Conservation (phyloP, 2,797 vertebrate genomes). For the Peromyscus melanophrys region DNA sequence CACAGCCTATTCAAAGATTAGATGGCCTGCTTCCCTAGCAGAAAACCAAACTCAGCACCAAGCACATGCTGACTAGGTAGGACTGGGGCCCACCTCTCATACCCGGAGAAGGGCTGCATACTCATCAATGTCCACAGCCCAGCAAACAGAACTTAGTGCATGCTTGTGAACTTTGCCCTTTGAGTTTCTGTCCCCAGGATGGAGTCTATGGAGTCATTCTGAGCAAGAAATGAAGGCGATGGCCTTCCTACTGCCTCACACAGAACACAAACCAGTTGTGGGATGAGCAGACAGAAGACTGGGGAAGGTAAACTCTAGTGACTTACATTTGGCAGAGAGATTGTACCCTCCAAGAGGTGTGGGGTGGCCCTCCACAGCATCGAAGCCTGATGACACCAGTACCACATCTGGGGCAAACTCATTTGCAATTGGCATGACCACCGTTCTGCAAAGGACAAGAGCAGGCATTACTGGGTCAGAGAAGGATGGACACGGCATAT, state of each 20-base stretch:
- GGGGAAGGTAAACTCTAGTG: too few relatives aligned
- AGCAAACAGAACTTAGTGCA: not conserved
- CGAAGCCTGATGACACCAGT: slow-evolving; percentile 97
- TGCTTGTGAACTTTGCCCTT: not conserved
- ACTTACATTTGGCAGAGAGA: slow-evolving; percentile 97
- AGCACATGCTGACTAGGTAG: not conserved
- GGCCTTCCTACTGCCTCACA: not conserved
- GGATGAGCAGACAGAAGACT: accelerated
- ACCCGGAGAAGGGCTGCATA: not conserved
- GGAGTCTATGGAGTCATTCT: accelerated
- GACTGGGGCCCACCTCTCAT: not conserved
- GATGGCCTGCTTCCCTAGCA: too few relatives aligned
- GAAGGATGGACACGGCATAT: accelerated
- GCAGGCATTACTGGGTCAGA: accelerated
- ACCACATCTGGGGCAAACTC: slow-evolving; percentile 97
- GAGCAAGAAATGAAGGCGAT: accelerated
- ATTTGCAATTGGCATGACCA: slow-evolving; percentile 97
- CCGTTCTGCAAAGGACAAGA: slow-evolving; percentile 90
- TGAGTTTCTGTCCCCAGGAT: not conserved
- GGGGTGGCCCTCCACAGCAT: slow-evolving; percentile 96
- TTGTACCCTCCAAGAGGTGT: slow-evolving; percentile 96
- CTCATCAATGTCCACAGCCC: too few relatives aligned
- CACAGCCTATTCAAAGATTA: not conserved
- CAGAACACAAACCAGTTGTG: accelerated
- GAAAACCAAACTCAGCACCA: not conserved